Evolutionary conservation across 2,888 invertebrate species (phyloP), one percentile per base, ranked within the genome.

Genomic region (Cerceris rybyensis): DNA sequence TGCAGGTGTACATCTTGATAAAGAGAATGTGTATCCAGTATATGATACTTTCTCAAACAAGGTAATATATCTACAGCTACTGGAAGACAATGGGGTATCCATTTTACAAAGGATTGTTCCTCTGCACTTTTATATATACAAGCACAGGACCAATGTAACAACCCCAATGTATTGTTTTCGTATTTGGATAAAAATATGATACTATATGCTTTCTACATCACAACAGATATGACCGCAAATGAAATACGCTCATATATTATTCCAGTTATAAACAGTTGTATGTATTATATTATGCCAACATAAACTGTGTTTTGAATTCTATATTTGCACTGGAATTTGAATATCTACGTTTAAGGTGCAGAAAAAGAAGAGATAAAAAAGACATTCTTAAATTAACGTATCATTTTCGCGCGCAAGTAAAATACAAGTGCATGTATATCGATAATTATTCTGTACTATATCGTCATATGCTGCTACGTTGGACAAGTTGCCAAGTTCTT

Each of bases 81-180:
- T 82, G 78, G 65, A 71, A 75, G 70, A 64, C 52, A 43, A 71
- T 52, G 71, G 71, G 83, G 65, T 73, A 54, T 52, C 52, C 60
- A 60, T 70, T 80, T 77, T 64, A 78, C 41, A 65, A 78, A 65
- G 74, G 70, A 82, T 83, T 82, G 83, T 75, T 83, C 67, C 80
- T 85, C 70, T 86, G 86, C 86, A 86, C 67, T 84, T 83, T 86
- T 86, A 83, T 83, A 82, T 81, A 74, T 71, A 70, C 74, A 68
- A 85, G 82, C 80, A 78, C 76, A 81, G 83, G 85, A 77, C 67
- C 85, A 80, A 83, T 68, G 59, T 54, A 61, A 61, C 28, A 75
- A 60, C 68, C 75, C 77, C 74, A 70, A 70, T 55, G 68, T 77
- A 63, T 75, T 84, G 79, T 83, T 85, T 85, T 85, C 84, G 79